A percentile compares a stretch with the other conserved stretches of the same genome.
Conservation (phyloP, 2,888 invertebrate genomes). For the Neoascia interrupta region DNA sequence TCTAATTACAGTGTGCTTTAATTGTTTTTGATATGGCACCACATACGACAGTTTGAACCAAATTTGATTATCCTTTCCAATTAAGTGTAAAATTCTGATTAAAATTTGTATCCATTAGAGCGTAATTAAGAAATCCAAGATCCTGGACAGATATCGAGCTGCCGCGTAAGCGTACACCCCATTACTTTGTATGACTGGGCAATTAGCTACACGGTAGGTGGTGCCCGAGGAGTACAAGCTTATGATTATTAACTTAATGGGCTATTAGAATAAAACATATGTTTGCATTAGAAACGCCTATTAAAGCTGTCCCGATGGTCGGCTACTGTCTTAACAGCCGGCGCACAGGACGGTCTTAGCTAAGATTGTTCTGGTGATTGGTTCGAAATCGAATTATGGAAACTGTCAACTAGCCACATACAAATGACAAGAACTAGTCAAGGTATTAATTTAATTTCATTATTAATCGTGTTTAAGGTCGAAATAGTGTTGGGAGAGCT, state of each 20-base stretch:
- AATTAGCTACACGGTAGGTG: neutral
- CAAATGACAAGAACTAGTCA: conserved; percentile 34
- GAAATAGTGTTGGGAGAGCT: conserved; percentile 8
- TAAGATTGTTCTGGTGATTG: conserved; percentile 39
- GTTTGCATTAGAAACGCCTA: conserved; percentile 22
- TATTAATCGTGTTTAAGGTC: conserved; percentile 54
- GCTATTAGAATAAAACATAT: conserved; percentile 31
- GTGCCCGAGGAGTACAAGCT: neutral
- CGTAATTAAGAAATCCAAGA: conserved; percentile 30
- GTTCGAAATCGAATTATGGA: conserved; percentile 28
- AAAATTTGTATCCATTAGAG: conserved; percentile 36
- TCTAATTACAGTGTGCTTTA: too few relatives aligned
- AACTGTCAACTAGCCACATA: conserved; percentile 36
- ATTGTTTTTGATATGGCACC: too few relatives aligned
- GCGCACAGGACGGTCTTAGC: conserved; percentile 33
- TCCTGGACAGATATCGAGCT: conserved; percentile 29
- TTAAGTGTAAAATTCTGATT: conserved; percentile 15
- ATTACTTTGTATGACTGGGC: neutral
- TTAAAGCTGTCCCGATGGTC: conserved; percentile 1
- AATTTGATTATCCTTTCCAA: neutral
- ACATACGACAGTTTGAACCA: neutral
- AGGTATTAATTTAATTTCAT: conserved; percentile 37
- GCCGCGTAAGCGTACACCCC: neutral
- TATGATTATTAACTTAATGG: conserved; percentile 36
- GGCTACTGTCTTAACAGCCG: neutral